Percentiles rank a stretch among this genome's conserved stretches.
Conservation (phyloP, 2,888 invertebrate species). For the Nomada ferruginata region DNA sequence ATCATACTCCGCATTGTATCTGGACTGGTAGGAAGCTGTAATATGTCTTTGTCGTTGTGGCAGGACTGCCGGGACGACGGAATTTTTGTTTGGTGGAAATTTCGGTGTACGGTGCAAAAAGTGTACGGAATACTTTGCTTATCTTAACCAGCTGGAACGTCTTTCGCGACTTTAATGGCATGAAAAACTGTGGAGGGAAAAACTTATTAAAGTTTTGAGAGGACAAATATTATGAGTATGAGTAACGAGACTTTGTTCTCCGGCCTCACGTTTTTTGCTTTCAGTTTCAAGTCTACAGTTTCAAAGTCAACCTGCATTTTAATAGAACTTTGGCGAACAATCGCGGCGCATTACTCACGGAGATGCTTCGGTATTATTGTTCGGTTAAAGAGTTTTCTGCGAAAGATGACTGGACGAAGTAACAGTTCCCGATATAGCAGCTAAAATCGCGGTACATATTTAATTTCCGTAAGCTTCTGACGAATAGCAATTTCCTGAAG, state of each 20-base stretch:
- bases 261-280: neutral
- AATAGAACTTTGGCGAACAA: neutral
- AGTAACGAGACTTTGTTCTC: slow-evolving; percentile 5
- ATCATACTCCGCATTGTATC: neutral
- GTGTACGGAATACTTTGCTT: neutral
- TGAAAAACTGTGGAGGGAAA: neutral
- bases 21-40: neutral
- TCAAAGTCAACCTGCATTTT: neutral
- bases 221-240: slow-evolving; percentile 18
- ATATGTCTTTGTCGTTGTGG: neutral
- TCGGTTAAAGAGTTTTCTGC: too few species aligned
- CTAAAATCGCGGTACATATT: too few species aligned
- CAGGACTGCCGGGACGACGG: neutral
- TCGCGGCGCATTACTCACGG: neutral
- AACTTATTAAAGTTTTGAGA: slow-evolving; percentile 5
- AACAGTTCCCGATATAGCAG: too few species aligned
- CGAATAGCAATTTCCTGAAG: too few species aligned
- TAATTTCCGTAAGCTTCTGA: too few species aligned
- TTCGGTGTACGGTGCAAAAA: neutral
- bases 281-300: neutral
- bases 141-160: neutral
- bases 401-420: too few species aligned
- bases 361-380: neutral
- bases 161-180: slow-evolving; percentile 8
- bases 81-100: neutral